These are phyloP conservation scores for Osmoderma eremita DNA, from an alignment of 2,888 invertebrate species.

Conservation along the genomic window DNA sequence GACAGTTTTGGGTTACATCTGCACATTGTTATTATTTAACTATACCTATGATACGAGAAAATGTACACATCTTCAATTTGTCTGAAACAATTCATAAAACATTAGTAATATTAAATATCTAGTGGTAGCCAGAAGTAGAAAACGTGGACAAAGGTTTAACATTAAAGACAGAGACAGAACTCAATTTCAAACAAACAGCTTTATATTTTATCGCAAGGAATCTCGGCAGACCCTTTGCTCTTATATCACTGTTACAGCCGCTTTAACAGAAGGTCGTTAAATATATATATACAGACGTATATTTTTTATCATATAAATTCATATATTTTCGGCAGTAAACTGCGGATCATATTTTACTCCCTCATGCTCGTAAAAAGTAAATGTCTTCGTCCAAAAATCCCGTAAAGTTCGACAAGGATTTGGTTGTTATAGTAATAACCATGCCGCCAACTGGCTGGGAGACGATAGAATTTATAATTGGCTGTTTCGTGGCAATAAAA, in stretches of 20 bases:
- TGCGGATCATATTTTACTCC: conserved; percentile 33
- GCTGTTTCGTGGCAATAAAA: neutral
- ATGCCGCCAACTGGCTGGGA: conserved; percentile 3
- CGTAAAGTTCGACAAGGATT: conserved; percentile 31
- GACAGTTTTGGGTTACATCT: too few species aligned
- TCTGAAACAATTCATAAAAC: neutral
- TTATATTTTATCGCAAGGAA: conserved; percentile 22
- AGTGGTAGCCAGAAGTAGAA: neutral
- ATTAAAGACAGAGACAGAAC: neutral
- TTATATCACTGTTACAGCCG: conserved; percentile 29
- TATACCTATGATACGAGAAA: too few species aligned
- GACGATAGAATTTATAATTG: conserved; percentile 20
- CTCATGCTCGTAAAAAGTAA: conserved; percentile 29
- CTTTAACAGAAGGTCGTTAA: conserved; percentile 26
- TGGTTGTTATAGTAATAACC: conserved; percentile 15
- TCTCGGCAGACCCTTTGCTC: conserved; percentile 9
- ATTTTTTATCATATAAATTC: conserved; percentile 34
- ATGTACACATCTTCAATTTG: too few species aligned
- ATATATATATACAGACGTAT: conserved; percentile 24
- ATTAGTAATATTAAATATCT: neutral
- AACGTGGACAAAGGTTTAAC: neutral
- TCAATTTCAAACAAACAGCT: conserved; percentile 9
- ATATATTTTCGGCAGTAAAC: conserved; percentile 36
- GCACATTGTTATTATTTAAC: too few species aligned
- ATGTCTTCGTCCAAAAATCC: conserved; percentile 34